These are phyloP conservation scores for Calyptommatus sinebrachiatus DNA, from an alignment of 2,113 vertebrate species.

Conservation along the genomic window DNA sequence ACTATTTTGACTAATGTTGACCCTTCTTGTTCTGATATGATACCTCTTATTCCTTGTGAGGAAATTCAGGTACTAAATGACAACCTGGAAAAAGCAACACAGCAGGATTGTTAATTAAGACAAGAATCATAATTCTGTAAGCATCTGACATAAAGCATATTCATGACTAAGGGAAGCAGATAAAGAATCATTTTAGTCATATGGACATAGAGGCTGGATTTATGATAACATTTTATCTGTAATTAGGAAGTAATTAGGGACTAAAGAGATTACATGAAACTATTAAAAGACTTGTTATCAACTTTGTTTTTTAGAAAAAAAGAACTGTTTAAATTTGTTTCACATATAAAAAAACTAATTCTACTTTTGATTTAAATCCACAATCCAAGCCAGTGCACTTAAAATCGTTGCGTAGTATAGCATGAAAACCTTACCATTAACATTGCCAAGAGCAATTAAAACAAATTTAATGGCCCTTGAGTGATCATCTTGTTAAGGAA, in stretches of 20 bases:
- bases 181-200: background rate
- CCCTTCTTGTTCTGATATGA: background rate
- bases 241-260: conserved; percentile 2
- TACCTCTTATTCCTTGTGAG: background rate
- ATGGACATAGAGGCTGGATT: background rate
- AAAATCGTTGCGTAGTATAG: background rate
- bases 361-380: conserved; percentile 15
- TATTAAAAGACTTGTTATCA: conserved; percentile 7
- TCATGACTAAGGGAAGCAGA: conserved; percentile 6
- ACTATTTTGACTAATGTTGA: background rate
- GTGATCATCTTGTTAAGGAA: background rate
- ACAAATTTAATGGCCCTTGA: background rate
- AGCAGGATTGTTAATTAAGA: background rate
- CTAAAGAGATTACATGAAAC: conserved; percentile 13
- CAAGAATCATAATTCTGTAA: background rate
- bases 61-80: background rate
- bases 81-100: background rate
- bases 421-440: background rate
- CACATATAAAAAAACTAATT: background rate
- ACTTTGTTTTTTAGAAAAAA: background rate
- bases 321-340: background rate
- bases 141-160: background rate
- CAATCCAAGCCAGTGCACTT: background rate
- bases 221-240: conserved; percentile 16
- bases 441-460: background rate